A percentile compares a stretch with the other conserved stretches of the same genome.
These are phyloP conservation scores for Uloborus plumipes DNA, from an alignment of 2,888 invertebrate genomes.

Conservation along the genomic window DNA sequence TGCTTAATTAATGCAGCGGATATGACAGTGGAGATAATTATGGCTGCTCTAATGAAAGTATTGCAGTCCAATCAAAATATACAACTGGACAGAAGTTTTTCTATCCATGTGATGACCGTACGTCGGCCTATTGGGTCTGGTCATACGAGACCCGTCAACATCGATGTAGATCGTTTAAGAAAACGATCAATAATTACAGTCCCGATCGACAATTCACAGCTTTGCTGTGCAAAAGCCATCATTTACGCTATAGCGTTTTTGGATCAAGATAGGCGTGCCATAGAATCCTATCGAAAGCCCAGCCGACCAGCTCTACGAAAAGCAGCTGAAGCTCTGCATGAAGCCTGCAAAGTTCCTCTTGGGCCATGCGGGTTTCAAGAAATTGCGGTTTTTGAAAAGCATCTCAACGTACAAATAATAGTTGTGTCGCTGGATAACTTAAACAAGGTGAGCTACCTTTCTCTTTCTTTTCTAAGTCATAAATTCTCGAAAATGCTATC, in stretches of 20 bases:
- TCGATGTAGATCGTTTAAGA: background rate
- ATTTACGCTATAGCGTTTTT: background rate
- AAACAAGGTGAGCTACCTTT: background rate
- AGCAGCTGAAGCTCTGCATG: background rate
- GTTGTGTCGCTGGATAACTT: background rate
- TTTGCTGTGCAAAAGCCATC: background rate
- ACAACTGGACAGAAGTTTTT: background rate
- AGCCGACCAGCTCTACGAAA: background rate
- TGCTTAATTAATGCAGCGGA: background rate
- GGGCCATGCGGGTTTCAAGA: background rate
- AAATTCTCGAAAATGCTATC: too few relatives aligned
- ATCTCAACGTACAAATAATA: background rate
- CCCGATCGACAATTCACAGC: background rate
- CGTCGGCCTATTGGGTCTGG: background rate
- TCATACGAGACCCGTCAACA: background rate
- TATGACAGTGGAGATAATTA: slow-evolving; percentile 1
- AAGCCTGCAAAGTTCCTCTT: background rate
- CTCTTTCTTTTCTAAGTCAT: too few relatives aligned
- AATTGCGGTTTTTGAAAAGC: background rate
- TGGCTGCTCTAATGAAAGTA: background rate
- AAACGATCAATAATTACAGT: background rate
- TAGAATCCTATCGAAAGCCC: background rate
- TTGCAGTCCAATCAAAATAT: background rate
- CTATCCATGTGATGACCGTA: background rate
- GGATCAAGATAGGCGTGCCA: background rate